Evolutionary conservation across 2,797 vertebrate genomes (phyloP), one percentile per base, ranked within the genome.

Genomic region (Pseudomugil gertrudae): DNA sequence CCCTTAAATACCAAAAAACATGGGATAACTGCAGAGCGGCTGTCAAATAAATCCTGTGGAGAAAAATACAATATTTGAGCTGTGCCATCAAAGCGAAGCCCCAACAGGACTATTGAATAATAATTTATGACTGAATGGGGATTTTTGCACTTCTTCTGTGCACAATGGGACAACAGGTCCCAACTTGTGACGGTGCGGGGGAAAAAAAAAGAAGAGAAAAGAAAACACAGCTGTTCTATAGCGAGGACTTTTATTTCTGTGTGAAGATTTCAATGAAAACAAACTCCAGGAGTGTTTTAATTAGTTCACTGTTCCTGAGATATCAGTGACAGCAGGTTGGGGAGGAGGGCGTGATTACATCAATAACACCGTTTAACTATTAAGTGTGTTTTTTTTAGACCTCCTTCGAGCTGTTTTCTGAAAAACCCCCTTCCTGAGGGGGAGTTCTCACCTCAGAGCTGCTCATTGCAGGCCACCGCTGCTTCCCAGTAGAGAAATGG

Each of bases 241-340:
- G 76, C 66, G 70, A 76, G 72, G 69, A 81, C 89, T 78, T n/a
- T 82, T 84, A 84, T 91, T 88, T 88, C 73, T 85, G 76, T 83
- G 80, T 70, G 72, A 83, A 74, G 76, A 83, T 69, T 74, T 67
- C 84, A 89, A 87, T 83, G 77, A 87, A 92, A 92, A 91, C 87
- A 90, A 86, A 90, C 81, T 76, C 66, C 73, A 60, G 83, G 83
- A 81, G 85, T 84, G 86, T 89, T 91, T 92, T 92, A 92, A 92
- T 93, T 91, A 92, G 84, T 91, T 88, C 87, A 83, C 87, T 87
- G 87, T 86, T 90, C 83, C 83, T 87, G 87, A 88, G 86, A 85
- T 79, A 87, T 90, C 82, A 60, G 86, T 90, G 89, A 93, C 87
- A 90, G 86, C 80, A 19, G 74, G 75, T 62, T 29, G 72, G 62